phyloP scores from a whole-genome alignment of 2,797 vertebrate genomes.

The Sebastolobus altivelis region DNA sequence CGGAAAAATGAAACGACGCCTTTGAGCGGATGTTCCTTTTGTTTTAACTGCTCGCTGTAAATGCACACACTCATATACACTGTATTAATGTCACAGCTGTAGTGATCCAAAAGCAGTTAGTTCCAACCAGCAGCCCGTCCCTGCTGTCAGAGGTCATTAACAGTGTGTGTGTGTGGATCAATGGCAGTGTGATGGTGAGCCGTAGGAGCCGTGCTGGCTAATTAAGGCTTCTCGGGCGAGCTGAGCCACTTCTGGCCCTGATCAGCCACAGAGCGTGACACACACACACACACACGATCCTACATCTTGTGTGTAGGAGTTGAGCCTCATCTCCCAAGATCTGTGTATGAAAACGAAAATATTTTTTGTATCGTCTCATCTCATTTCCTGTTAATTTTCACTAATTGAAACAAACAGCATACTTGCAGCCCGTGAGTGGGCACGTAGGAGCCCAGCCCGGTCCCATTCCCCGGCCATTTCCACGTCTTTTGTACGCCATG shows the following conservation, averaged over 20 bases:
- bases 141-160: conserved; percentile 66
- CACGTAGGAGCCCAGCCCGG: too few species aligned
- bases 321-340: neutral
- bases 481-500: too few species aligned
- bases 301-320: neutral
- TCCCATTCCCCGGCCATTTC: too few species aligned
- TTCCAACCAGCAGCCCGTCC: conserved; percentile 29
- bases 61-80: conserved; percentile 35
- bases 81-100: conserved; percentile 63
- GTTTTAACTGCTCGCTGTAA: conserved; percentile 52
- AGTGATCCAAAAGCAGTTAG: conserved; percentile 62
- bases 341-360: neutral
- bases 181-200: conserved; percentile 43
- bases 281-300: conserved; percentile 4
- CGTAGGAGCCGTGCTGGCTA: conserved; percentile 46
- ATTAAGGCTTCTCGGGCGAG: conserved; percentile 60
- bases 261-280: neutral
- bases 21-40: conserved; percentile 60
- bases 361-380: neutral
- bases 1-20: conserved; percentile 62
- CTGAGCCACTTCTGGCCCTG: conserved; percentile 21
- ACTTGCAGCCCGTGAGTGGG: neutral
- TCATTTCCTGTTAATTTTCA: neutral
- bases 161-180: conserved; percentile 15
- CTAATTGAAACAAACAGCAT: neutral